These are phyloP conservation scores for Myiotriccus ornatus DNA, from an alignment of 2,797 vertebrate species.

Conservation along the genomic window DNA sequence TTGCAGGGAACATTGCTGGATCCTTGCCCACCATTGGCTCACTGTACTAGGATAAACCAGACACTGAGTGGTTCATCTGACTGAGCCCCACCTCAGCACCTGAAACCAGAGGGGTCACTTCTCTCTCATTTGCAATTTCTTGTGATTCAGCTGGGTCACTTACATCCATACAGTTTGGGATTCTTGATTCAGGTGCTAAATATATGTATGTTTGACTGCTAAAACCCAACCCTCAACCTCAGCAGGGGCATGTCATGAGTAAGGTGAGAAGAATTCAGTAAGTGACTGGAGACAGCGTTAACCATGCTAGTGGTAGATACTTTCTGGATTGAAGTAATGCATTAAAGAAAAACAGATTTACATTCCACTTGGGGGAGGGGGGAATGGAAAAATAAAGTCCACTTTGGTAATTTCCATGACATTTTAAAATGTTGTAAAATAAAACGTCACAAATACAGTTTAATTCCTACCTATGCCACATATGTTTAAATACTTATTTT, in stretches of 20 bases:
- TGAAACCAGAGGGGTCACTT: neutral
- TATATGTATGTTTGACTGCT: neutral
- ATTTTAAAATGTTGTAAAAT: neutral
- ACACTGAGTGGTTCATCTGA: neutral
- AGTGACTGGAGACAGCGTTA: neutral
- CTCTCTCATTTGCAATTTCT: neutral
- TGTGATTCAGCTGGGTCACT: neutral
- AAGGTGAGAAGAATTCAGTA: neutral
- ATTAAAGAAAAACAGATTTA: neutral
- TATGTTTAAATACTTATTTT: neutral
- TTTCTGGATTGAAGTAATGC: neutral
- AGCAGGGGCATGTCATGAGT: neutral
- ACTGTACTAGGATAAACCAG: neutral
- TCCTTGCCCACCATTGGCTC: neutral
- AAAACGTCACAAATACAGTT: neutral
- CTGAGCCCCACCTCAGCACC: neutral
- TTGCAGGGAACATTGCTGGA: neutral
- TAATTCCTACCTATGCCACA: neutral
- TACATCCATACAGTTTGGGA: neutral
- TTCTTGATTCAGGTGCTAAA: neutral
- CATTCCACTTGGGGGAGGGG: too few species aligned
- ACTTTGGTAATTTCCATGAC: neutral
- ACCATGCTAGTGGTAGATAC: neutral
- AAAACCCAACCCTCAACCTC: neutral
- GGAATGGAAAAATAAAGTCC: neutral